Conservation (phyloP, 2,888 invertebrate species). For the Dioctria linearis region DNA sequence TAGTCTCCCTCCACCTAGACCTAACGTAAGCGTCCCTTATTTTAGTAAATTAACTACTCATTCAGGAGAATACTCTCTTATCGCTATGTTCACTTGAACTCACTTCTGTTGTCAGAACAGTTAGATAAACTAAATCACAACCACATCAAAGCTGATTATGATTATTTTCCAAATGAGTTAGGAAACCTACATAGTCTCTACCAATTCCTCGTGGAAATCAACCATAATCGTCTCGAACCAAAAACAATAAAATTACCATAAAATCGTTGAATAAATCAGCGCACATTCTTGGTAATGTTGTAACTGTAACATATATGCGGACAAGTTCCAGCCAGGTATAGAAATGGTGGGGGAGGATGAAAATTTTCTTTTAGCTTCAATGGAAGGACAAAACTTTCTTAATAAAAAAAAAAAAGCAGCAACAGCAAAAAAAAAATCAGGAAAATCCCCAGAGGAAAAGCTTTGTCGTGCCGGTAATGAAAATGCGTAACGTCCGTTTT, state of each 20-base stretch:
- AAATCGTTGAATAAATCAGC: slow-evolving; percentile 27
- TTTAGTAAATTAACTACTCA: too few relatives aligned
- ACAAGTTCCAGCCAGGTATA: too few relatives aligned
- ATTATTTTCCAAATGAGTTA: too few relatives aligned
- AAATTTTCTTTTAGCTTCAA: slow-evolving; percentile 30
- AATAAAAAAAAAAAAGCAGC: not conserved
- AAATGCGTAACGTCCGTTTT: slow-evolving; percentile 26
- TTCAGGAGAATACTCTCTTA: too few relatives aligned
- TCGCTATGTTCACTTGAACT: too few relatives aligned
- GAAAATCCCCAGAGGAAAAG: too few relatives aligned
- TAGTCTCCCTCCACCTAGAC: too few relatives aligned
- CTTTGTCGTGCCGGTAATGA: slow-evolving; percentile 30
- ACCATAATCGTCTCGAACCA: slow-evolving; percentile 18
- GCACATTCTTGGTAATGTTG: not conserved
- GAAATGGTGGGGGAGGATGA: not conserved
- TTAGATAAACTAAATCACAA: too few relatives aligned
- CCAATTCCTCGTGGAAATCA: slow-evolving; percentile 15
- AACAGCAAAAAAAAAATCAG: not conserved
- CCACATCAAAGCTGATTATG: too few relatives aligned
- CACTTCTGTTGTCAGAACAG: too few relatives aligned
- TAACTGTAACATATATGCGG: not conserved
- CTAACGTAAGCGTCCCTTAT: too few relatives aligned
- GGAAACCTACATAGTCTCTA: too few relatives aligned
- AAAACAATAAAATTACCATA: slow-evolving; percentile 24
- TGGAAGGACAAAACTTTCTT: slow-evolving; percentile 19